Conservation (phyloP, 2,113 vertebrate genomes). For the Triplophysa dalaica region DNA sequence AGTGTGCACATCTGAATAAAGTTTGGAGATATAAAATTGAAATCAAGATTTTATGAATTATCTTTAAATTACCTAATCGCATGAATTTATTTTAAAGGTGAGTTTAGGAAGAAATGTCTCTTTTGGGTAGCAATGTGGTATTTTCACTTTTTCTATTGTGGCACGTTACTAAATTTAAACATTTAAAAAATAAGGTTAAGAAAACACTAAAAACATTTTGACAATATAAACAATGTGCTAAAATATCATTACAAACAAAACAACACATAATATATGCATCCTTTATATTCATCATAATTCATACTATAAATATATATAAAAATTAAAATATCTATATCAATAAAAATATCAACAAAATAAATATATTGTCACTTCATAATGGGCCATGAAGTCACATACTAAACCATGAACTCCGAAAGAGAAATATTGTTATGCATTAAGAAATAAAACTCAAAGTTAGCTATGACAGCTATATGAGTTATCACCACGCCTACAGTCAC, state of each 20-base stretch:
- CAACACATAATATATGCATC: too few relatives aligned
- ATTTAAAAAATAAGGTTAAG: background rate
- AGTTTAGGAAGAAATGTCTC: background rate
- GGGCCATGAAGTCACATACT: too few relatives aligned
- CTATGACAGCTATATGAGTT: too few relatives aligned
- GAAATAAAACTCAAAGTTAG: background rate
- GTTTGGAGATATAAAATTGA: background rate
- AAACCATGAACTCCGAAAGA: too few relatives aligned
- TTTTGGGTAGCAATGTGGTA: background rate
- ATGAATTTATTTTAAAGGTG: background rate
- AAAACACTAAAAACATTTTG: background rate
- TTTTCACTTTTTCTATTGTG: background rate
- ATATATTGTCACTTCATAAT: too few relatives aligned
- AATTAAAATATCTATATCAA: too few relatives aligned
- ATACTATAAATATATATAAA: too few relatives aligned
- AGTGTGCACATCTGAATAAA: background rate
- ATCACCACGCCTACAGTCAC: background rate
- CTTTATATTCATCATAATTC: too few relatives aligned
- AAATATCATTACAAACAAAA: too few relatives aligned
- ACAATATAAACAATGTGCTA: background rate
- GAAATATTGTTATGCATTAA: background rate
- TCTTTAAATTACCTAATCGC: background rate
- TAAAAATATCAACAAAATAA: too few relatives aligned
- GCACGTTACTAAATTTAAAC: background rate
- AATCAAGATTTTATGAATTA: background rate